These are phyloP conservation scores for Azemiops feae DNA, from an alignment of 2,113 vertebrate genomes.

Conservation along the genomic window DNA sequence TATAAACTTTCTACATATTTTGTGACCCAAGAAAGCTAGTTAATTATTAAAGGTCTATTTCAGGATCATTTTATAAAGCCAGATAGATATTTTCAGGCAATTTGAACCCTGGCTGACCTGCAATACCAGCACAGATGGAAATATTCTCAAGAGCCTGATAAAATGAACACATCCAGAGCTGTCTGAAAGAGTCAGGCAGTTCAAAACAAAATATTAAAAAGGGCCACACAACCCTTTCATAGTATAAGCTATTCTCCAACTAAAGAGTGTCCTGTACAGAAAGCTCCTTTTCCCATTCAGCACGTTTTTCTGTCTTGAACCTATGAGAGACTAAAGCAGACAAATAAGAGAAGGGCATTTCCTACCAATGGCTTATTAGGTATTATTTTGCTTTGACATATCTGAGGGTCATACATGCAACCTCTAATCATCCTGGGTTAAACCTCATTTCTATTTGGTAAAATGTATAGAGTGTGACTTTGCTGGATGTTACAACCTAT, in stretches of 20 bases:
- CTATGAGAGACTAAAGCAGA: rapidly evolving
- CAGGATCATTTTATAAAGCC: background rate
- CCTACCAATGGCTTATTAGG: constrained; percentile 53
- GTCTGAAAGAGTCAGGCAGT: background rate
- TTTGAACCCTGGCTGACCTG: background rate
- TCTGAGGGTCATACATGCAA: constrained; percentile 50
- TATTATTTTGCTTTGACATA: constrained; percentile 48
- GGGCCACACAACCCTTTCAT: background rate
- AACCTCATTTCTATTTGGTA: constrained; percentile 59
- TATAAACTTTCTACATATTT: background rate
- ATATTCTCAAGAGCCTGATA: background rate
- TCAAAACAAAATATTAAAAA: background rate
- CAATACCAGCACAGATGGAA: background rate
- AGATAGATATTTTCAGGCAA: background rate
- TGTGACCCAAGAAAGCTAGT: background rate
- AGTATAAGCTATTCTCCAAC: constrained; percentile 53
- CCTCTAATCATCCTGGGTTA: constrained; percentile 45
- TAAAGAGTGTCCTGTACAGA: constrained; percentile 45
- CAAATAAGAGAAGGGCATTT: background rate
- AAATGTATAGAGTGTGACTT: constrained; percentile 42
- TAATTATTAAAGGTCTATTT: background rate
- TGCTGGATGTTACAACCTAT: constrained; percentile 43
- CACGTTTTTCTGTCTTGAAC: constrained; percentile 37
- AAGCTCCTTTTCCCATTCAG: constrained; percentile 37
- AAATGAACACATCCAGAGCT: background rate